Base-by-base conservation (phyloP, 2,888 invertebrate species). In the Agrochola litura region DNA sequence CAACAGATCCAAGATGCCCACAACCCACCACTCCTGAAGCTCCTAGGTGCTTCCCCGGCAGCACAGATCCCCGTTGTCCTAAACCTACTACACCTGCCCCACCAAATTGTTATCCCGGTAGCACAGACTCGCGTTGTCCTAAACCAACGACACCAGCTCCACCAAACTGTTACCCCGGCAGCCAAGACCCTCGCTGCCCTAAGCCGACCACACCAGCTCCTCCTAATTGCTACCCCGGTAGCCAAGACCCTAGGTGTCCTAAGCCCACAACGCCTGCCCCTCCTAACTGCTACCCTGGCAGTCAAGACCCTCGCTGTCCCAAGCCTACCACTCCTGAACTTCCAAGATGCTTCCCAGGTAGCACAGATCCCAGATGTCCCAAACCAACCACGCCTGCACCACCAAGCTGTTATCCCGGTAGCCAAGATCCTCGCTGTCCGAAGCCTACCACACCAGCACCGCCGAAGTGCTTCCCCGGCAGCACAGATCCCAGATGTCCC, bases 91-190 rank as follows among this genome's bases (percentile, higher is more conserved):
- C 90, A 0, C 87, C 87, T 2, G 77, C 73, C 0, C 79, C 86
- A 12, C 90, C 91, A 0, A 0, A 1, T 0, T 94, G 94, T 64
- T 93, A 81, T 77, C 94, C 93, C 1, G 95, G 94, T 0, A 90
- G 89, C 22, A 67, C 81, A 0, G 91, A 92, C 63, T 85, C 90
- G 0, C 41, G 90, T 0, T 93, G 92, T 72, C 92, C 94, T 0
- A 84, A 86, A 67, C 89, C 90, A 0, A 88, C 90, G 0, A 75
- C 77, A 0, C 67, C 77, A 4, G 63, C 12, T 0, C 43, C 61
- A 0, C 75, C 75, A 0, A 52, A 6, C 0, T 75, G 75, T 2
- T 75, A 1, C 2, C 75, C 52, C 0, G 75, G 75, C 0, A 75
- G 9, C 30, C 1, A 2, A 6, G 75, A 75, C 5, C 10, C 43